phyloP scores from a whole-genome alignment of 2,888 invertebrate species.

The Teinopalpus imperialis region DNA sequence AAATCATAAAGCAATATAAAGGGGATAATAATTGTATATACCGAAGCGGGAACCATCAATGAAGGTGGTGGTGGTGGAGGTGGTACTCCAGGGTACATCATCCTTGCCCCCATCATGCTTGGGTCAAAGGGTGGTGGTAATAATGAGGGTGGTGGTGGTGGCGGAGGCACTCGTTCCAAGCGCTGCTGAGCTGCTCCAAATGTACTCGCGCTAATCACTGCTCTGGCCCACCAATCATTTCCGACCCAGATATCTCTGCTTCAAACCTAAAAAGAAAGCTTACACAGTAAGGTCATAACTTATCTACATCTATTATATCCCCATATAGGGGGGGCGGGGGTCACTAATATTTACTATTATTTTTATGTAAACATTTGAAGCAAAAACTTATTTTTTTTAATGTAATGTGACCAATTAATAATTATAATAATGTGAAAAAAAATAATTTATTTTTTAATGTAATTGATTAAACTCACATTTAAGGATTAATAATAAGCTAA shows the following conservation, averaged over 20 bases:
- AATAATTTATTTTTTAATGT: too few species aligned
- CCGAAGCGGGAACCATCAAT: slow-evolving; percentile 87
- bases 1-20: not conserved
- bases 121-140: slow-evolving; percentile 47
- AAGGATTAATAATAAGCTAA: too few species aligned
- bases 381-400: too few species aligned
- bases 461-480: too few species aligned
- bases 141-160: slow-evolving; percentile 57
- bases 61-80: slow-evolving; percentile 85
- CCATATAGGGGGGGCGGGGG: too few species aligned
- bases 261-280: slow-evolving; percentile 91
- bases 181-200: slow-evolving; percentile 87
- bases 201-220: slow-evolving; percentile 88
- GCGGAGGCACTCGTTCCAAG: slow-evolving; percentile 77
- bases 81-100: slow-evolving; percentile 83
- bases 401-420: too few species aligned
- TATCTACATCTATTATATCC: too few species aligned
- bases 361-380: too few species aligned
- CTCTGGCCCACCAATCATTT: slow-evolving; percentile 76
- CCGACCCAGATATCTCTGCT: slow-evolving; percentile 90
- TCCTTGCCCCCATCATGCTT: slow-evolving; percentile 48
- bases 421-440: too few species aligned
- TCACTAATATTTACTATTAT: too few species aligned
- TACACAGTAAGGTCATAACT: too few species aligned
- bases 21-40: too few species aligned